phyloP scores from a whole-genome alignment of 2,797 vertebrate genomes.

The Gambelia wislizenii region DNA sequence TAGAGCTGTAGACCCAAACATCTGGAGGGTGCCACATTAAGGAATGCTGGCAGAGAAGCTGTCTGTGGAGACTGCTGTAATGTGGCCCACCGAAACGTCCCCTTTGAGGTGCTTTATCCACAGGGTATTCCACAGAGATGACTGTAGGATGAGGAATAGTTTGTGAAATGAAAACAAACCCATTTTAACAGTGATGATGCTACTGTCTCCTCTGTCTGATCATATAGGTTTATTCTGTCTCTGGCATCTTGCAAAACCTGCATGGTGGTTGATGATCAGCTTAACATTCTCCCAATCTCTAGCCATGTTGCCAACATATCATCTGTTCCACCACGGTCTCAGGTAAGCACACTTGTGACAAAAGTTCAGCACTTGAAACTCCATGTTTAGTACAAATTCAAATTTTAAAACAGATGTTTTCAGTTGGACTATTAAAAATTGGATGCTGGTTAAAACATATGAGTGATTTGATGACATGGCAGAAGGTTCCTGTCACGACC shows the following conservation, averaged over 20 bases:
- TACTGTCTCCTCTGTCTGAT: slow-evolving; percentile 36
- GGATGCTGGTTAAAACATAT: neutral
- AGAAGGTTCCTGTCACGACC: too few species aligned
- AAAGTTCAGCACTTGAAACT: neutral
- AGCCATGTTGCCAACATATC: slow-evolving; percentile 90
- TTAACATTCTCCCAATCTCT: slow-evolving; percentile 94
- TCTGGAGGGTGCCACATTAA: neutral
- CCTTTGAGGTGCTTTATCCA: neutral
- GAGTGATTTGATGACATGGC: neutral
- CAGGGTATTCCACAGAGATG: neutral
- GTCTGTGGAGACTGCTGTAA: neutral
- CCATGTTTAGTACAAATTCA: neutral
- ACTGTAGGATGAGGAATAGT: neutral
- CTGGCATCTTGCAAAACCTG: slow-evolving; percentile 94
- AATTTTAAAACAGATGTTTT: neutral
- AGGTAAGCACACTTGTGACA: slow-evolving; percentile 75
- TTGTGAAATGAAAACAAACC: neutral
- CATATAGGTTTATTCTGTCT: slow-evolving; percentile 92
- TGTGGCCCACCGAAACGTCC: neutral
- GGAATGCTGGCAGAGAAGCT: neutral
- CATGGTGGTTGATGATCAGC: slow-evolving; percentile 95
- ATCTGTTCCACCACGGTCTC: slow-evolving; percentile 87
- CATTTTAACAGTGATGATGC: neutral
- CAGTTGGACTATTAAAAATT: neutral
- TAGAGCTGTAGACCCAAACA: neutral